Evolutionary conservation across 2,888 invertebrate genomes (phyloP).

Genomic region (Diaperis boleti): DNA sequence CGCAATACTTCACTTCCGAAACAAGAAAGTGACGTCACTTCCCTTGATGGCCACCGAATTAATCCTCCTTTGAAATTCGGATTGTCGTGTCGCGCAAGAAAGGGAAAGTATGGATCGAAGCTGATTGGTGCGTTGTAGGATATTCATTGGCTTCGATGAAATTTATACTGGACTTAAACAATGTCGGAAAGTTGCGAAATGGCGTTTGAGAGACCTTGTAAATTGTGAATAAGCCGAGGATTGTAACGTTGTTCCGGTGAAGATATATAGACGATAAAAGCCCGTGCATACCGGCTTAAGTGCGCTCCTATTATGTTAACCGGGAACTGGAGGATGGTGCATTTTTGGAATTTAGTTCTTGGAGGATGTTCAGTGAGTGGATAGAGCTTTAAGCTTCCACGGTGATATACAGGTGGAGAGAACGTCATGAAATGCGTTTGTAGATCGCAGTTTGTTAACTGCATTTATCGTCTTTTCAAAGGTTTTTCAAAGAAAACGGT

Average conservation of each 20-base stretch:
- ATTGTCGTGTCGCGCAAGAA: too few species aligned
- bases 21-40: neutral
- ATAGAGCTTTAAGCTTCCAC: too few species aligned
- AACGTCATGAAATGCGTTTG: too few species aligned
- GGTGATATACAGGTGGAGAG: too few species aligned
- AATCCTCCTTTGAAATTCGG: too few species aligned
- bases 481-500: too few species aligned
- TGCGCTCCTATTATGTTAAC: neutral
- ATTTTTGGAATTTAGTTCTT: neutral
- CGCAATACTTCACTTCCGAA: neutral
- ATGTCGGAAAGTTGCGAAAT: conserved; percentile 1
- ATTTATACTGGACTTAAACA: conserved; percentile 1
- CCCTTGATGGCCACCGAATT: neutral
- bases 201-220: conserved; percentile 7
- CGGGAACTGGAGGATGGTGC: neutral
- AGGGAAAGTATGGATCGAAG: too few species aligned
- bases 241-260: neutral
- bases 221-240: conserved; percentile 7
- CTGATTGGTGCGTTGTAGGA: neutral
- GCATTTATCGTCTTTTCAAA: too few species aligned
- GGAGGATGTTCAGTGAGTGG: neutral
- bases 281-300: conserved; percentile 8
- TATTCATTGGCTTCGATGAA: neutral
- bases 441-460: too few species aligned
- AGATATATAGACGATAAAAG: conserved; percentile 14